Conservation (phyloP, 2,113 vertebrate genomes). For the Notiomystis cincta region DNA sequence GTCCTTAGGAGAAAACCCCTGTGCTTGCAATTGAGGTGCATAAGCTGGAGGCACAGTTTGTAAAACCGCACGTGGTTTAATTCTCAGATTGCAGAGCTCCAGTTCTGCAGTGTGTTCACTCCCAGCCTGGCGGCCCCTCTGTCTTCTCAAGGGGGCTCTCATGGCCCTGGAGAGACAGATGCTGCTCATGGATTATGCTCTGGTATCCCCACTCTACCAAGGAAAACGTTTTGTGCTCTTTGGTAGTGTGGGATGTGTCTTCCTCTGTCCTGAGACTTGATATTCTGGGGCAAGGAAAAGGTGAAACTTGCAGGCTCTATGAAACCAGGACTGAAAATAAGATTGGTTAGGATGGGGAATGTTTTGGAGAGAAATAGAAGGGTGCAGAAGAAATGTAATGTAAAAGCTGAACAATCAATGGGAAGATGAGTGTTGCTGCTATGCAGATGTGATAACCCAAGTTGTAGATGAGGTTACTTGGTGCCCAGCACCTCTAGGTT, state of each 20-base stretch:
- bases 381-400: neutral
- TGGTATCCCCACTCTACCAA: neutral
- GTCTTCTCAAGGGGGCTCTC: neutral
- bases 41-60: neutral
- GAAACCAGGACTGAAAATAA: neutral
- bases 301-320: neutral
- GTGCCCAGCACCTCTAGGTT: neutral
- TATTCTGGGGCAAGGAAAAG: neutral
- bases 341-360: neutral
- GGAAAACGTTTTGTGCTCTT: neutral
- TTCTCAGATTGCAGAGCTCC: neutral
- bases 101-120: rapidly evolving
- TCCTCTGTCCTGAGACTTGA: neutral
- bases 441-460: rapidly evolving
- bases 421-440: neutral
- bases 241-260: rapidly evolving
- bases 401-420: neutral
- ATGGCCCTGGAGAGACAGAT: neutral
- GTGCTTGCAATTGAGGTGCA: neutral
- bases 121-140: neutral
- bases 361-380: neutral
- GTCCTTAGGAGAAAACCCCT: neutral
- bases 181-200: neutral
- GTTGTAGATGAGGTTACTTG: neutral
- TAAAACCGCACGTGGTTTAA: neutral